phyloP scores from a whole-genome alignment of 2,113 vertebrate species.

The Pipa parva region DNA sequence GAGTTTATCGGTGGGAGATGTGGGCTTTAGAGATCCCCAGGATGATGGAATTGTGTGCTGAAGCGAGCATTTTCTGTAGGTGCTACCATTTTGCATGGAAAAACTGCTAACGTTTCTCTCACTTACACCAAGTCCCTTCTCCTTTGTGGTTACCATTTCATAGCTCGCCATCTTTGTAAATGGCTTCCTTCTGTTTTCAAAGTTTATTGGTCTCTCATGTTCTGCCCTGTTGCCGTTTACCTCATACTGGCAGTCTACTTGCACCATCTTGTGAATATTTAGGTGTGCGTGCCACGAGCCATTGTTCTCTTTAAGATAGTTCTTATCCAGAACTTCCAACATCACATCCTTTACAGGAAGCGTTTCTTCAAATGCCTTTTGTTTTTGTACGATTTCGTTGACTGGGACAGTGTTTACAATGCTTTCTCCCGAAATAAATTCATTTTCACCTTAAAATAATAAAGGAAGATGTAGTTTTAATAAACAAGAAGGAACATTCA shows the following conservation, averaged over 20 bases:
- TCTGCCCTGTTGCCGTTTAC: not conserved
- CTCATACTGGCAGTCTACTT: constrained; percentile 3
- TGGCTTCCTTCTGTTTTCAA: constrained; percentile 41
- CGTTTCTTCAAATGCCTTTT: constrained; percentile 48
- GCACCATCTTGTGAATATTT: constrained; percentile 56
- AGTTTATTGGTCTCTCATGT: not conserved
- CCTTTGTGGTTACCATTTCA: not conserved
- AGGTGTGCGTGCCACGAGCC: constrained; percentile 68
- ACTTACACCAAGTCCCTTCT: constrained; percentile 1
- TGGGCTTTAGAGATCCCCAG: constrained; percentile 41
- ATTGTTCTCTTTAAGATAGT: constrained; percentile 32
- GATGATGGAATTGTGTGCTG: constrained; percentile 44
- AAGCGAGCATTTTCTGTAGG: constrained; percentile 37
- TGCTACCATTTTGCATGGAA: constrained; percentile 27
- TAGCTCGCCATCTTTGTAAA: not conserved
- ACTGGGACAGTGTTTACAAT: constrained; percentile 59
- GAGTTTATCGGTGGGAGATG: constrained; percentile 37
- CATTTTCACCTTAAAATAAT: constrained; percentile 48
- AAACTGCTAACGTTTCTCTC: not conserved
- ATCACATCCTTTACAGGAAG: constrained; percentile 46
- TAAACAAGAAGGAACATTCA: no score
- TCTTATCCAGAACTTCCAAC: constrained; percentile 25
- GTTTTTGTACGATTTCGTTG: constrained; percentile 48
- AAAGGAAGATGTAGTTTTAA: not conserved
- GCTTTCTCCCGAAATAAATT: constrained; percentile 47